Evolutionary conservation across 2,888 invertebrate species (phyloP).

Genomic region (Pimpla rufipes): DNA sequence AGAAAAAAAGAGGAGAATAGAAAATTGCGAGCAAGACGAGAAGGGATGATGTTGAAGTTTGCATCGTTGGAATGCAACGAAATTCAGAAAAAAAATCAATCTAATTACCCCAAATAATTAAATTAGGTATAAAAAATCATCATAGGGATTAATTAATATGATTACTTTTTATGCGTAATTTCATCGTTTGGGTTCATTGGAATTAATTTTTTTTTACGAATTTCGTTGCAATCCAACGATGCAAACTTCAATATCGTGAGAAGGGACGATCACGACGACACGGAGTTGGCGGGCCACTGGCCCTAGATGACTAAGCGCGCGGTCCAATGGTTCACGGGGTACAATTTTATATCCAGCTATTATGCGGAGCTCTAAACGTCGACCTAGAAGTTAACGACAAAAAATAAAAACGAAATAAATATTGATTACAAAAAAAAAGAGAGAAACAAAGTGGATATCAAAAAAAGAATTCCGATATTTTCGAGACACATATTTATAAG

Average conservation of each 20-base stretch:
- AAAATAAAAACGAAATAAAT: conserved; percentile 61
- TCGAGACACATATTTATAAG: conserved; percentile 81
- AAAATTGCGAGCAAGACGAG: conserved; percentile 31
- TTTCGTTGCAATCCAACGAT: no score
- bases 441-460: conserved; percentile 73
- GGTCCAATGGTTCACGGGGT: conserved; percentile 85
- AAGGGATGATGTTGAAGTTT: no score
- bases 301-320: conserved; percentile 72
- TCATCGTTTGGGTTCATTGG: no score
- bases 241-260: no score
- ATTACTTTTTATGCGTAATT: no score
- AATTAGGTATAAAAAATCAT: no score
- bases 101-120: no score
- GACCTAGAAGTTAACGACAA: conserved; percentile 64
- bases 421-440: conserved; percentile 60
- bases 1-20: background rate
- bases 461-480: conserved; percentile 77
- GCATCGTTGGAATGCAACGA: no score
- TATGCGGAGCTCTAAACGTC: conserved; percentile 71
- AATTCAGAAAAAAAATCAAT: no score
- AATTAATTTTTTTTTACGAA: no score
- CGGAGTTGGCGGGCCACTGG: conserved; percentile 71
- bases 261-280: conserved; percentile 51
- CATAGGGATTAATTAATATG: no score
- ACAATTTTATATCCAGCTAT: conserved; percentile 83